Evolutionary conservation across 2,797 vertebrate genomes (phyloP), one percentile per base, ranked within the genome.

Genomic region (Falco cherrug): DNA sequence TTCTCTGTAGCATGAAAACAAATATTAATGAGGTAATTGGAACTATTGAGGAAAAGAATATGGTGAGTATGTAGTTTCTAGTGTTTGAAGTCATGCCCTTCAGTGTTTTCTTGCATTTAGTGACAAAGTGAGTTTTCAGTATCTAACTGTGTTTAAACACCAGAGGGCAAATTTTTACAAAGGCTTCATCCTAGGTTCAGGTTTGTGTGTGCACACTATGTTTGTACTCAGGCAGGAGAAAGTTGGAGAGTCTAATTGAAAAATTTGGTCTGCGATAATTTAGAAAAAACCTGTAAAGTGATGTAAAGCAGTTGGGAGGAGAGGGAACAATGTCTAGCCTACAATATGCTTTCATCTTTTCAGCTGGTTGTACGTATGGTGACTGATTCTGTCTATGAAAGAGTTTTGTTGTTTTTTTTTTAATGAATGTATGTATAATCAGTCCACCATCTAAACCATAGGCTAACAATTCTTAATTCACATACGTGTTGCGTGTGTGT

Each of bases 11-110:
- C 95, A 96, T 94, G 95, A 89, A 97, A 98, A 97, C 96, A 97
- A 97, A 98, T 98, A 98, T 98, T 98, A 98, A 98, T 97, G 97
- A 97, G 84, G 65, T 97, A 98, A 96, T 98, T 96, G 59, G 68
- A 98, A 79, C 91, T 94, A 87, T 31, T 96, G 91, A 88, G 67
- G 76, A 94, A 94, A 94, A 95, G 60, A 96, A 89, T 95, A 81
- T 64, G 18, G 39, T 87, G 82, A 86, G 45, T 63, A 29, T 92
- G 93, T 96, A 92, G 80, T 89, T 94, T 92, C 61, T 94, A 92
- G 91, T 81, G 21, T 60, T 85, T 71, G 57, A 84, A 93, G 83
- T 91, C 56, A 16, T 80, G 76, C 26, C 35, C 67, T 97, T 97
- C 71, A 76, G 63, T 87, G 71, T 91, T 87, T 93, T 89, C 64